Conservation (phyloP, 2,113 vertebrate species). For the Pseudorasbora parva region DNA sequence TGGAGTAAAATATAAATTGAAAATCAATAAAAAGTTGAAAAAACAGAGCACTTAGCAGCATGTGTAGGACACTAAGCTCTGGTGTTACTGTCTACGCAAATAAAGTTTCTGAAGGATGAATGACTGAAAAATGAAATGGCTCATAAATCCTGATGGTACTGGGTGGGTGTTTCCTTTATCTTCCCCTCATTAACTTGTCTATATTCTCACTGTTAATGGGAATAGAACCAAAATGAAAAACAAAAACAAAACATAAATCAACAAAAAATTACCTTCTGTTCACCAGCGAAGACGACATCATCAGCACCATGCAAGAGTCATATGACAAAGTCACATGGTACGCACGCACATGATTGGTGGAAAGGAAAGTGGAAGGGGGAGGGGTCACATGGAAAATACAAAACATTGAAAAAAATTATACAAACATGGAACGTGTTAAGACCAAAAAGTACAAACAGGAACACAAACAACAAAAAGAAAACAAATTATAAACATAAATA, state of each 20-base stretch:
- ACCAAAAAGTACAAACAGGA: slow-evolving; percentile 72
- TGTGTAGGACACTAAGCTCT: slow-evolving; percentile 8
- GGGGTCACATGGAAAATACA: slow-evolving; percentile 90
- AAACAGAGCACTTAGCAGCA: slow-evolving; percentile 23
- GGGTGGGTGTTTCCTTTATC: slow-evolving; percentile 28
- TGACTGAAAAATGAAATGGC: slow-evolving; percentile 54
- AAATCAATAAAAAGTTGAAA: slow-evolving; percentile 9
- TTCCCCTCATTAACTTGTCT: slow-evolving; percentile 34
- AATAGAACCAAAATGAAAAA: slow-evolving; percentile 79
- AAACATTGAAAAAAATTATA: slow-evolving; percentile 94
- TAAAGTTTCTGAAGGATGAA: slow-evolving; percentile 43
- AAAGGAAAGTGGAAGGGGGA: slow-evolving; percentile 85
- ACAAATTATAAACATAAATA: slow-evolving; percentile 57
- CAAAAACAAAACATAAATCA: slow-evolving; percentile 74
- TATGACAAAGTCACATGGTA: slow-evolving; percentile 99
- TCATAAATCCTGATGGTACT: slow-evolving; percentile 39
- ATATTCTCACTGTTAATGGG: slow-evolving; percentile 38
- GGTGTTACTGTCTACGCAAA: slow-evolving; percentile 21
- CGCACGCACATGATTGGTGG: slow-evolving; percentile 97
- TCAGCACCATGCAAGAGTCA: slow-evolving; percentile 99
- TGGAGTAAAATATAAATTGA: not conserved
- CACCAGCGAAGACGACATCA: slow-evolving; percentile 97
- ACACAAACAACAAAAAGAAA: slow-evolving; percentile 59
- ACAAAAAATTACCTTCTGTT: slow-evolving; percentile 96
- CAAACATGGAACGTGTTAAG: slow-evolving; percentile 92